Evolutionary conservation across 2,888 invertebrate species (phyloP).

Genomic region (Drosophila mettleri): DNA sequence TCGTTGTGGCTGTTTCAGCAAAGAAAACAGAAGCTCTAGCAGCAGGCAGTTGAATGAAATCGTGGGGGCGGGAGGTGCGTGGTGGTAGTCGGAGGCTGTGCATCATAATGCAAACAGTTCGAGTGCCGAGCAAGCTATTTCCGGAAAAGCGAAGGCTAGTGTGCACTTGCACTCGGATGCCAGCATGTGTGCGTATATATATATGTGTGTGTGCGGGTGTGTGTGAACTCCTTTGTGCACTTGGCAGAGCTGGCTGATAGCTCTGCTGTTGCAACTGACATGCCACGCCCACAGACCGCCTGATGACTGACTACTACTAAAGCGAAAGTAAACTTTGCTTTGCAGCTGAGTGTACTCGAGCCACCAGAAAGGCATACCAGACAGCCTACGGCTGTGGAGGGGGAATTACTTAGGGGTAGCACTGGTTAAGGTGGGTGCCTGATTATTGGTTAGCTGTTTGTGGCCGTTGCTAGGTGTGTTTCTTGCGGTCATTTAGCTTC

Average conservation of each 20-base stretch:
- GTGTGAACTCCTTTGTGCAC: conserved; percentile 21
- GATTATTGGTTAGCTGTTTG: conserved; percentile 22
- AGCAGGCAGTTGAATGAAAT: conserved; percentile 2
- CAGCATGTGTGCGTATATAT: conserved; percentile 6
- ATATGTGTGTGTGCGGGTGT: conserved; percentile 2
- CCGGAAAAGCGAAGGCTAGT: conserved; percentile 34
- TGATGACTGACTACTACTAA: conserved; percentile 69
- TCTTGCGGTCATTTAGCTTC: conserved; percentile 75
- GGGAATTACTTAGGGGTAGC: not conserved
- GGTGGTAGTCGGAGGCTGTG: conserved; percentile 26
- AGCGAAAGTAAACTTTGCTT: conserved; percentile 76
- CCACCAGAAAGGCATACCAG: conserved; percentile 28
- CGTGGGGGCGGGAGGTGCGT: no score
- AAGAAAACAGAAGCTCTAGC: conserved; percentile 24
- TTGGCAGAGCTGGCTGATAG: conserved; percentile 47
- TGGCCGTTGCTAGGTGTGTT: conserved; percentile 58
- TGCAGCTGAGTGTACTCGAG: conserved; percentile 36
- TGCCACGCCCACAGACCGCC: conserved; percentile 30
- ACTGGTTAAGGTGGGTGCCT: not conserved
- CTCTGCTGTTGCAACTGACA: conserved; percentile 47
- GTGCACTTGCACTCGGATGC: conserved; percentile 50
- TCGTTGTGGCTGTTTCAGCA: conserved; percentile 35
- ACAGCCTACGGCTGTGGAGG: not conserved
- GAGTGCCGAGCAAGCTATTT: conserved; percentile 71
- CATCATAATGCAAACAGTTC: conserved; percentile 76